Evolutionary conservation across 2,113 vertebrate genomes (phyloP).

Genomic region (Psilopsiagon aurifrons): DNA sequence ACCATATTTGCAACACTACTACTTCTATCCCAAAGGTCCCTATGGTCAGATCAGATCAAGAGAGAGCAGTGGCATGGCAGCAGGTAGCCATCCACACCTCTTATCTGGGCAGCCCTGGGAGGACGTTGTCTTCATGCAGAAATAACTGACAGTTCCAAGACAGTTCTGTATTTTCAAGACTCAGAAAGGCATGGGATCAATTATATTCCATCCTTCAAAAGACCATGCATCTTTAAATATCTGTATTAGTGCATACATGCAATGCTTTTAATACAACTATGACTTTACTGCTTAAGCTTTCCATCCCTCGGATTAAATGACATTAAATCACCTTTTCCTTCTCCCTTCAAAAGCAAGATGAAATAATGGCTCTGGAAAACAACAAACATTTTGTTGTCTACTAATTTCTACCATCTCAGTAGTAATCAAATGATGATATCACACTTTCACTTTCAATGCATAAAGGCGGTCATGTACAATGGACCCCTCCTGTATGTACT

Average conservation of each 20-base stretch:
- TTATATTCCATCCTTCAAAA: neutral
- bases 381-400: neutral
- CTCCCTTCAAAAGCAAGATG: neutral
- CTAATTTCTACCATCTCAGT: neutral
- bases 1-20: neutral
- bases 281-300: neutral
- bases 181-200: neutral
- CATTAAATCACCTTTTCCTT: neutral
- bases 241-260: neutral
- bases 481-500: neutral
- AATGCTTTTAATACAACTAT: neutral
- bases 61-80: fast-evolving
- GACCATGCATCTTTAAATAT: neutral
- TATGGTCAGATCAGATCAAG: fast-evolving
- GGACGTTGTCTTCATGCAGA: neutral
- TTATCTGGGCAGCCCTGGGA: neutral
- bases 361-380: neutral
- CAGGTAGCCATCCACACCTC: too few relatives aligned
- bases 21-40: fast-evolving
- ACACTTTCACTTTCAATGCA: neutral
- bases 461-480: neutral
- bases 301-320: neutral
- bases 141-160: neutral
- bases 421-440: neutral
- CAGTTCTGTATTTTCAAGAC: neutral